Evolutionary conservation across 2,888 invertebrate genomes (phyloP).

Genomic region (Melinaea menophilus): DNA sequence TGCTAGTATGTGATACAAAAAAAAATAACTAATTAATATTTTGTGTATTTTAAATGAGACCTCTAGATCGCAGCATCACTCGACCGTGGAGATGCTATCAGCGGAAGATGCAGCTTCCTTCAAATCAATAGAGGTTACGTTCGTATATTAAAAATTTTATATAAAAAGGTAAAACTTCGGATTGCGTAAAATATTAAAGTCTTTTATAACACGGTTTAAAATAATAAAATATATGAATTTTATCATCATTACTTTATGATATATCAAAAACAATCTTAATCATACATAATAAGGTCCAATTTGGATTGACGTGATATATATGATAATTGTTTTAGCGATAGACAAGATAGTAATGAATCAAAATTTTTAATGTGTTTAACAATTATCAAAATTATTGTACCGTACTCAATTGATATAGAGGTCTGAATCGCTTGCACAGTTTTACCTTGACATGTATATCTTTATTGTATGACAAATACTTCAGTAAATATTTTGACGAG

Average conservation of each 20-base stretch:
- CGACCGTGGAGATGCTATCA: slow-evolving; percentile 26
- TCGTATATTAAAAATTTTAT: background rate
- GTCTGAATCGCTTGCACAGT: slow-evolving; percentile 20
- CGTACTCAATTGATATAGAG: slow-evolving; percentile 24
- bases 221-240: background rate
- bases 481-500: slow-evolving; percentile 48
- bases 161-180: too few species aligned
- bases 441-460: slow-evolving; percentile 58
- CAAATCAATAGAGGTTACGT: slow-evolving; percentile 19
- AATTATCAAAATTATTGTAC: background rate
- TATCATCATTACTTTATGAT: background rate
- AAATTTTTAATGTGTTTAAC: slow-evolving; percentile 10
- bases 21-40: too few species aligned
- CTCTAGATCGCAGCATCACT: slow-evolving; percentile 9
- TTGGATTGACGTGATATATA: background rate
- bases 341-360: slow-evolving; percentile 3
- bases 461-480: slow-evolving; percentile 42
- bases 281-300: background rate
- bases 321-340: background rate
- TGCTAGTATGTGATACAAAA: too few species aligned
- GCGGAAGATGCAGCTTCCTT: slow-evolving; percentile 28
- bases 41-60: too few species aligned
- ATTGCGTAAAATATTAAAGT: slow-evolving; percentile 1
- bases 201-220: slow-evolving; percentile 2
- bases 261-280: background rate